Percentiles rank a stretch among this genome's conserved stretches.
Evolutionary conservation across 2,113 vertebrate species (phyloP).

Genomic region (Brachionichthys hirsutus): DNA sequence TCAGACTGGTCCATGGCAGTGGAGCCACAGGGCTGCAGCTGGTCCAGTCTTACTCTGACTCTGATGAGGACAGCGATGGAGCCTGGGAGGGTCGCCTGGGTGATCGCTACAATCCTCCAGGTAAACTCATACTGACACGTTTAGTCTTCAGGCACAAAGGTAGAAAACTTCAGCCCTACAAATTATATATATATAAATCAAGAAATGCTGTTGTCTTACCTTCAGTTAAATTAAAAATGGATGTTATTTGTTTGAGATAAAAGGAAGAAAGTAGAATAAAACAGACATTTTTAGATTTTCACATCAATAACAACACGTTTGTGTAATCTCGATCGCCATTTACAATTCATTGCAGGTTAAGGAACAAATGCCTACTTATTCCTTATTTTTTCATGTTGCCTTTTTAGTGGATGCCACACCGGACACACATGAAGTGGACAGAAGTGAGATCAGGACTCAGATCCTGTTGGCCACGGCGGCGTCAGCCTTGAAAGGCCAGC

Average conservation of each 20-base stretch:
- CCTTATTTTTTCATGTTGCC: slow-evolving; percentile 3
- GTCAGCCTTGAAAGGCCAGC: slow-evolving; percentile 60
- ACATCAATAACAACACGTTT: too few relatives aligned
- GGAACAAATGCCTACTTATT: neutral
- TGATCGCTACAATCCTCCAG: slow-evolving; percentile 90
- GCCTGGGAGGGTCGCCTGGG: slow-evolving; percentile 89
- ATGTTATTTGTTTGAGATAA: neutral
- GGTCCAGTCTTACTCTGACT: slow-evolving; percentile 89
- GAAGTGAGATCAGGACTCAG: slow-evolving; percentile 87
- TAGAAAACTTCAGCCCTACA: neutral
- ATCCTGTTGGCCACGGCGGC: slow-evolving; percentile 86
- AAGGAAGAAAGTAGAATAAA: neutral
- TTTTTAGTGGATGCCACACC: slow-evolving; percentile 83
- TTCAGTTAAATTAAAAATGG: neutral
- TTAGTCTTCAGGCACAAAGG: neutral
- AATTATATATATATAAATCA: neutral
- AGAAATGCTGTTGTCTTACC: neutral
- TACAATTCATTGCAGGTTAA: too few relatives aligned
- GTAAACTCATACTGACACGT: slow-evolving; percentile 61
- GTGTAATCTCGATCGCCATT: too few relatives aligned
- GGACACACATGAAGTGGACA: slow-evolving; percentile 84
- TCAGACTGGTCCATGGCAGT: slow-evolving; percentile 89
- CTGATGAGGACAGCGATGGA: slow-evolving; percentile 90
- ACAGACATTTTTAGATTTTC: neutral
- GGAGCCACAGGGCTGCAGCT: slow-evolving; percentile 86